Conservation (phyloP, 2,888 invertebrate genomes). For the Hemaris fuciformis region DNA sequence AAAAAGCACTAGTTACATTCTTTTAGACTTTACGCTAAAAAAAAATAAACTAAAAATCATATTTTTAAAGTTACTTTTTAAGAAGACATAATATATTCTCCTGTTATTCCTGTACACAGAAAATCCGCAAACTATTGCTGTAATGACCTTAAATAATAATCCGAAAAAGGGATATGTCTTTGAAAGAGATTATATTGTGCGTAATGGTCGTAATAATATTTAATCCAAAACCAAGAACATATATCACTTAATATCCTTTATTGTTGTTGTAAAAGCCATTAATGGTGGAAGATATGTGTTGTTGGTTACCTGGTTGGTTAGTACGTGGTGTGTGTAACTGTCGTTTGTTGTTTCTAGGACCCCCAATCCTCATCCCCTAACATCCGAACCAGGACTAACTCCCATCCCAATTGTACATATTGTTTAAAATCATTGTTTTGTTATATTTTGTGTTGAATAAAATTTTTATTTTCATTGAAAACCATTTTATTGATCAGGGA, state of each 20-base stretch:
- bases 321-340: constrained; percentile 16
- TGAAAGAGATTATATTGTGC: background rate
- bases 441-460: constrained; percentile 11
- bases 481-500: background rate
- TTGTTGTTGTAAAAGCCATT: too few species aligned
- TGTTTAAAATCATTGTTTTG: constrained; percentile 10
- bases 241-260: background rate
- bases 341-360: constrained; percentile 26
- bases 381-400: background rate
- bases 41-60: too few species aligned
- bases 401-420: constrained; percentile 11
- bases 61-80: too few species aligned
- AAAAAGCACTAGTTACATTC: too few species aligned
- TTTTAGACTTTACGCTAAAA: too few species aligned
- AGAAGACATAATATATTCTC: too few species aligned
- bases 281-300: background rate
- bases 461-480: constrained; percentile 2
- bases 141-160: too few species aligned
- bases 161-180: background rate
- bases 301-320: background rate
- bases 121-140: too few species aligned
- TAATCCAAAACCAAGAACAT: background rate
- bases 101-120: too few species aligned
- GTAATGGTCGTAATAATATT: background rate
- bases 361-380: background rate